Evolutionary conservation across 2,888 invertebrate genomes (phyloP), one percentile per base, ranked within the genome.

Genomic region (Eupithecia exiguata): DNA sequence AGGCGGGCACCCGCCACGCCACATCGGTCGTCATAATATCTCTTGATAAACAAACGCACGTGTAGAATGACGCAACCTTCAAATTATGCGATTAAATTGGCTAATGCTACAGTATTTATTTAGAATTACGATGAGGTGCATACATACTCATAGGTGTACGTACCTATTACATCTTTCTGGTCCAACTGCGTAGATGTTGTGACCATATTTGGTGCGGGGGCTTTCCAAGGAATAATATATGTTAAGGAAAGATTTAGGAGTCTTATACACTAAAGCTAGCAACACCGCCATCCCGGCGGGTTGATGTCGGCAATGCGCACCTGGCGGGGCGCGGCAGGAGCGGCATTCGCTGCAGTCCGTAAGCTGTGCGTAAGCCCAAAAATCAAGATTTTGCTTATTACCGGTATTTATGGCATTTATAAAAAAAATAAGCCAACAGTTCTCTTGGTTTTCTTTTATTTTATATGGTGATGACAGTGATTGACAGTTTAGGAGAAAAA

Each of bases 21-120:
- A 30, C 30, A 30, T 1, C 1, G 30, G 30, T 30, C 30, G 30
- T 30, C 30, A 16, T 40, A 40, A 40, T 40, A 16, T 46, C 18
- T 46, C n/a, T n/a, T 36, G 12, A 21, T 63, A 65, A 65, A 65
- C 36, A n/a, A 65, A 65, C 38, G 12, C 38, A n/a, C 36, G 63
- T 38, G 63, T 62, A 35, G 18, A 62, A 36, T 65, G 63, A 65
- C 63, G 63, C n/a, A 65, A 65, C n/a, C 12, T 10, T 9, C 63
- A 21, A 65, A 65, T 65, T 65, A 36, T 65, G 63, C 63, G 63
- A 12, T 36, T 21, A 65, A 65, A 65, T 65, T 65, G 63, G 63
- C 63, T 65, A 38, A 65, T 21, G 38, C 63, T 38, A 36, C 36
- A 65, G 35, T 65, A 65, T 65, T 36, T 65, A 65, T 65, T 35